These are phyloP conservation scores for Xanthorhoe designata DNA, from an alignment of 2,888 invertebrate genomes.

Conservation along the genomic window DNA sequence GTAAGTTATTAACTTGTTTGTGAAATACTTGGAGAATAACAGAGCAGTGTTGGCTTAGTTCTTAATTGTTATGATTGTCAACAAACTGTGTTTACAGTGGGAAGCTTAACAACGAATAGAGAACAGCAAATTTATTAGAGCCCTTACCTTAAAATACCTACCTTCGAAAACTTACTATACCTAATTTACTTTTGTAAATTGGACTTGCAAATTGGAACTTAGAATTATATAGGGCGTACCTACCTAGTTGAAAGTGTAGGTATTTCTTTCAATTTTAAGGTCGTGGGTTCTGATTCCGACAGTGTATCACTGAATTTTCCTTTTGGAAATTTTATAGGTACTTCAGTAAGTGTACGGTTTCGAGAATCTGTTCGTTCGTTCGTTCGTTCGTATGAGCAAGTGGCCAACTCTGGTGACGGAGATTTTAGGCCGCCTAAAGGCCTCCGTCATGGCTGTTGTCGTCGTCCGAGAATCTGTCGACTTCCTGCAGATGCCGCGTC, in stretches of 20 bases:
- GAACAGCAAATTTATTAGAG: neutral
- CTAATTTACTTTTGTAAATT: neutral
- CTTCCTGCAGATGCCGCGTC: neutral
- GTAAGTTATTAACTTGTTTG: constrained; percentile 21
- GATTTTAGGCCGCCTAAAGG: no score
- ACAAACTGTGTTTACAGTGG: neutral
- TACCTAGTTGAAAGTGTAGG: no score
- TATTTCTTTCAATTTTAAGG: no score
- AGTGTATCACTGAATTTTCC: neutral
- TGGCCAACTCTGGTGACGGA: no score
- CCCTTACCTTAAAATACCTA: no score
- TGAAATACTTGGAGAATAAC: neutral
- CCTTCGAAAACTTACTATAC: neutral
- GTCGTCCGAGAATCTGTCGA: no score
- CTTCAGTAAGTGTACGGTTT: neutral
- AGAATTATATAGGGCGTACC: no score
- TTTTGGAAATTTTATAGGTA: neutral
- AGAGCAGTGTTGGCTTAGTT: constrained; percentile 9
- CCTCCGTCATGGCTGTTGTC: no score
- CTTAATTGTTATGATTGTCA: neutral
- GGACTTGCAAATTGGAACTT: neutral
- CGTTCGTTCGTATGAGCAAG: no score
- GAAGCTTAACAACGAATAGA: constrained; percentile 2
- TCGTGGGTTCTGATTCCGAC: no score
- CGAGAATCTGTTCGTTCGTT: neutral